Evolutionary conservation across 2,113 vertebrate genomes (phyloP).

Genomic region (Nesoenas mayeri): DNA sequence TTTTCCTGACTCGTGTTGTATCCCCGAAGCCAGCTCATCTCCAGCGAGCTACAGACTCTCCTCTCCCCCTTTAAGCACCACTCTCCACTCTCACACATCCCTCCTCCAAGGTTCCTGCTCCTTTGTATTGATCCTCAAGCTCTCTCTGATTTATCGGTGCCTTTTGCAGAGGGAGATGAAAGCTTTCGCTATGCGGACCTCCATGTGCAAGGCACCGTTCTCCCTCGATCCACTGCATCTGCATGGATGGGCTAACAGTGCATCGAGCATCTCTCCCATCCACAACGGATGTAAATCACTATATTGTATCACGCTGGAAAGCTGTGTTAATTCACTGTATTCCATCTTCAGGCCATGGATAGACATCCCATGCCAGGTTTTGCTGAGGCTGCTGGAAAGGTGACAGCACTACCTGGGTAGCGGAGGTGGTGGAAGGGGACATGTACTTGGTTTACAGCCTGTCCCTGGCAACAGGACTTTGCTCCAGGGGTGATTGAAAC

Average conservation of each 20-base stretch:
- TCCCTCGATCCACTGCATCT: not conserved
- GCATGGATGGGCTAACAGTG: accelerated
- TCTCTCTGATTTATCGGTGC: not conserved
- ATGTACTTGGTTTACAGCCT: not conserved
- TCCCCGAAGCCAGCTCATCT: not conserved
- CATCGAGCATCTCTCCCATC: not conserved
- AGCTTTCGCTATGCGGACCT: not conserved
- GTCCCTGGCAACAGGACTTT: not conserved
- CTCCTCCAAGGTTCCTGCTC: not conserved
- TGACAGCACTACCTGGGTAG: not conserved
- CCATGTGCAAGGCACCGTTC: not conserved
- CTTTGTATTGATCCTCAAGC: not conserved
- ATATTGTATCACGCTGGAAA: not conserved
- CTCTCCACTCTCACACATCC: not conserved
- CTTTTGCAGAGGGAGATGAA: not conserved
- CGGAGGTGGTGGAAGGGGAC: not conserved
- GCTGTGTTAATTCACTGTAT: not conserved
- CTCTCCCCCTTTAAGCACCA: not conserved
- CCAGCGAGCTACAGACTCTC: not conserved
- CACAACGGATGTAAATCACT: not conserved
- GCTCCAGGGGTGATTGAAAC: not conserved
- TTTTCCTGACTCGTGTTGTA: not conserved
- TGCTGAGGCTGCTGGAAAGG: not conserved
- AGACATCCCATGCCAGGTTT: not conserved
- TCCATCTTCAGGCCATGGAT: not conserved